Evolutionary conservation across 1,140 invertebrate genomes (phyloP).

Genomic region (Cotesia glomerata): DNA sequence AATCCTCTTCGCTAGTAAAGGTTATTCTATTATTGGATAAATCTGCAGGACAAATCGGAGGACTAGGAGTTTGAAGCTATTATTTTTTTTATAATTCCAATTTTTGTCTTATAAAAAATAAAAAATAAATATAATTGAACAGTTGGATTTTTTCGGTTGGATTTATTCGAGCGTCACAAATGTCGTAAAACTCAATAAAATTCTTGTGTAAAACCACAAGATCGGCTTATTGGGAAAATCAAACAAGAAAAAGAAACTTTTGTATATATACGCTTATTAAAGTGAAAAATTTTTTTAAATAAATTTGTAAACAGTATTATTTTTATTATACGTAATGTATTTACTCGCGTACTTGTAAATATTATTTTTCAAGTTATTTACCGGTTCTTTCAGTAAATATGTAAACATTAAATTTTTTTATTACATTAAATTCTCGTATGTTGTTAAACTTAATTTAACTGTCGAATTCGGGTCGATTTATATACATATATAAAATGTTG

Average conservation of each 20-base stretch:
- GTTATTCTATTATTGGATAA: background rate
- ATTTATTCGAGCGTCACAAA: background rate
- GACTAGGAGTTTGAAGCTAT: background rate
- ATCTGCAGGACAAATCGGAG: background rate
- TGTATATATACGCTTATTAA: background rate
- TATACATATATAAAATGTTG: background rate
- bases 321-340: background rate
- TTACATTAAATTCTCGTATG: background rate
- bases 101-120: no score
- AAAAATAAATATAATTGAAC: no score
- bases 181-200: slow-evolving; percentile 12
- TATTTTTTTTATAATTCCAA: background rate
- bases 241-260: background rate
- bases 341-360: background rate
- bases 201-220: background rate
- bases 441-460: slow-evolving; percentile 6
- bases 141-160: no score
- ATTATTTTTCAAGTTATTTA: background rate
- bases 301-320: background rate
- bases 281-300: background rate
- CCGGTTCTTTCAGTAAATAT: background rate
- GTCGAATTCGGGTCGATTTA: slow-evolving; percentile 11
- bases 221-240: slow-evolving; percentile 19
- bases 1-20: no score
- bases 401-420: background rate